Evolutionary conservation across 2,888 invertebrate genomes (phyloP).

Genomic region (Ariolimax columbianus): DNA sequence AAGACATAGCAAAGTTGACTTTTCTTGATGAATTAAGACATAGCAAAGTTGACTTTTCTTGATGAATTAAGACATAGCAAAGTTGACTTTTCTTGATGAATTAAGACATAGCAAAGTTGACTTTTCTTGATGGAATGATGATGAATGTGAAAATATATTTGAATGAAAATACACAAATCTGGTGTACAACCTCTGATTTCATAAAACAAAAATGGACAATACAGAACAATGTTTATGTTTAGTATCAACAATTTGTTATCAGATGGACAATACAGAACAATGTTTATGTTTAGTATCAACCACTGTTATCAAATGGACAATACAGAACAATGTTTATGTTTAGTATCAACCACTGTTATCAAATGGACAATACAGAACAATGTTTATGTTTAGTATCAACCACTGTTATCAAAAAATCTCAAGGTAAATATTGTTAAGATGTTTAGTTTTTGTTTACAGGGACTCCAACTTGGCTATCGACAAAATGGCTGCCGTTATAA

Average conservation of each 20-base stretch:
- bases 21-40: too few relatives aligned
- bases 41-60: too few relatives aligned
- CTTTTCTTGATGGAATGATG: background rate
- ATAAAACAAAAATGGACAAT: background rate
- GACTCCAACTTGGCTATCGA: background rate
- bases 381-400: background rate
- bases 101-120: too few relatives aligned
- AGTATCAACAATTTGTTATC: too few relatives aligned
- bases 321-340: background rate
- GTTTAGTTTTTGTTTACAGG: background rate
- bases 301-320: too few relatives aligned
- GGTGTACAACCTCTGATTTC: background rate
- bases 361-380: background rate
- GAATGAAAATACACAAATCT: background rate
- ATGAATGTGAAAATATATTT: background rate
- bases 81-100: too few relatives aligned
- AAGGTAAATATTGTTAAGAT: background rate
- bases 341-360: background rate
- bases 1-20: too few relatives aligned
- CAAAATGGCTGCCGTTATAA: background rate
- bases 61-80: too few relatives aligned
- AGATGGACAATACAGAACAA: too few relatives aligned
- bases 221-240: too few relatives aligned
- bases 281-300: too few relatives aligned
- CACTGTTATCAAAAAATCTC: background rate